Percentiles rank a stretch among this genome's conserved stretches.
Evolutionary conservation across 2,113 vertebrate genomes (phyloP).

Genomic region (Rhinoderma darwinii): DNA sequence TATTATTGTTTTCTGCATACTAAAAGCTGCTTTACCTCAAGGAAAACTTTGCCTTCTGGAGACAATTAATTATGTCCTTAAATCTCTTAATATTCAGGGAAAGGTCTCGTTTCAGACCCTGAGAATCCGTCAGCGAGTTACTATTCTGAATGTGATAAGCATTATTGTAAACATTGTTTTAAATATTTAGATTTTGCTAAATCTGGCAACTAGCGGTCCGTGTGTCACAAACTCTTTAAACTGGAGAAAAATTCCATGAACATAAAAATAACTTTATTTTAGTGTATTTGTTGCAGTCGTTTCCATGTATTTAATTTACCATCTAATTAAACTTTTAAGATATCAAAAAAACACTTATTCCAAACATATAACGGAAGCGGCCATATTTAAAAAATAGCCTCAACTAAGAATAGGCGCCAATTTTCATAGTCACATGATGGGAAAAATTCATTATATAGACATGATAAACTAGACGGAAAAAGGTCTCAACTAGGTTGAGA

Average conservation of each 20-base stretch:
- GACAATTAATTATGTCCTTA: constrained; percentile 50
- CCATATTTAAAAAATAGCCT: background rate
- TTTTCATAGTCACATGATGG: background rate
- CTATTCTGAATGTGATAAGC: constrained; percentile 43
- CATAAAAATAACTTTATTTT: constrained; percentile 36
- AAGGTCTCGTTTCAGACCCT: constrained; percentile 27
- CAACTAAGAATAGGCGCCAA: too few species aligned
- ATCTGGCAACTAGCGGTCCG: constrained; percentile 33
- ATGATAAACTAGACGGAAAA: too few species aligned
- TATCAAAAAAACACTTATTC: background rate
- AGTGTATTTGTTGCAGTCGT: background rate
- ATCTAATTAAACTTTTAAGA: background rate
- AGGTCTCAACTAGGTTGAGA: too few species aligned
- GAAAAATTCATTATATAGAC: too few species aligned
- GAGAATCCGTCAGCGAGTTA: constrained; percentile 34
- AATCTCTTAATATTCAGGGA: constrained; percentile 50
- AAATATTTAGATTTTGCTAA: constrained; percentile 57
- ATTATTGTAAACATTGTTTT: constrained; percentile 47
- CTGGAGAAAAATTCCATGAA: constrained; percentile 39
- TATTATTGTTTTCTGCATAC: constrained; percentile 41
- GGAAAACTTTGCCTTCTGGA: constrained; percentile 46
- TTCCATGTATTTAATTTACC: constrained; percentile 7
- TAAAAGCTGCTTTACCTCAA: background rate
- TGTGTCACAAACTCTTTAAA: constrained; percentile 42
- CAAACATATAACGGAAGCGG: background rate